phyloP scores from a whole-genome alignment of 1,140 invertebrate species.

The Notospermus geniculatus region DNA sequence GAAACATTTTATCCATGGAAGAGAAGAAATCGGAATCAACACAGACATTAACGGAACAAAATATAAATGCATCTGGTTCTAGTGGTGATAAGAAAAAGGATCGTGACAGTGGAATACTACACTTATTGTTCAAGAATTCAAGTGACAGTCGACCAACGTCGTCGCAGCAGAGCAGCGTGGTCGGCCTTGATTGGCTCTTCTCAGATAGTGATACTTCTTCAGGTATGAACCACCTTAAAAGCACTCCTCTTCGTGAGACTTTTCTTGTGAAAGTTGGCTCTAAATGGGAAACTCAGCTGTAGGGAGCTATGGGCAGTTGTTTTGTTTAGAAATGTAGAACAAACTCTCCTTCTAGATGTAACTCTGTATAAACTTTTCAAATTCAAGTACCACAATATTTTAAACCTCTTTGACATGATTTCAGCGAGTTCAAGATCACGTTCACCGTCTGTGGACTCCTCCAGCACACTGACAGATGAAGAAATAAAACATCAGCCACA shows the following conservation, averaged over 20 bases:
- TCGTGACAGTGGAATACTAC: slow-evolving; percentile 12
- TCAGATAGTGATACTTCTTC: slow-evolving; percentile 49
- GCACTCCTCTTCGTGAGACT: too few species aligned
- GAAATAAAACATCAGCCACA: background rate
- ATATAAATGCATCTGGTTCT: too few species aligned
- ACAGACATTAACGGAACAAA: slow-evolving; percentile 23
- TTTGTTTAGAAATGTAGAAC: too few species aligned
- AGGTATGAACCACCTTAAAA: slow-evolving; percentile 14
- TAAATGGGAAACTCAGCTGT: too few species aligned
- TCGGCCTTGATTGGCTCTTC: slow-evolving; percentile 52
- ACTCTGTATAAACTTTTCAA: too few species aligned
- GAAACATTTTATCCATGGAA: background rate
- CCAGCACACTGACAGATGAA: slow-evolving; percentile 35
- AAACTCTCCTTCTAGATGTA: too few species aligned
- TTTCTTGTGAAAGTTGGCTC: too few species aligned
- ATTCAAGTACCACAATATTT: too few species aligned
- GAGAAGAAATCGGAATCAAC: slow-evolving; percentile 21
- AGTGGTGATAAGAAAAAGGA: too few species aligned
- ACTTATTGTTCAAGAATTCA: slow-evolving; percentile 5
- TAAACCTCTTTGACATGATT: too few species aligned
- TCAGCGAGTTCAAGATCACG: background rate
- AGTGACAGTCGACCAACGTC: slow-evolving; percentile 8
- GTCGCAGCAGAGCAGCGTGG: slow-evolving; percentile 43
- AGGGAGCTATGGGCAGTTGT: too few species aligned
- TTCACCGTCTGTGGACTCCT: slow-evolving; percentile 26